phyloP scores from a whole-genome alignment of 2,797 vertebrate species.

The Danio aesculapii region DNA sequence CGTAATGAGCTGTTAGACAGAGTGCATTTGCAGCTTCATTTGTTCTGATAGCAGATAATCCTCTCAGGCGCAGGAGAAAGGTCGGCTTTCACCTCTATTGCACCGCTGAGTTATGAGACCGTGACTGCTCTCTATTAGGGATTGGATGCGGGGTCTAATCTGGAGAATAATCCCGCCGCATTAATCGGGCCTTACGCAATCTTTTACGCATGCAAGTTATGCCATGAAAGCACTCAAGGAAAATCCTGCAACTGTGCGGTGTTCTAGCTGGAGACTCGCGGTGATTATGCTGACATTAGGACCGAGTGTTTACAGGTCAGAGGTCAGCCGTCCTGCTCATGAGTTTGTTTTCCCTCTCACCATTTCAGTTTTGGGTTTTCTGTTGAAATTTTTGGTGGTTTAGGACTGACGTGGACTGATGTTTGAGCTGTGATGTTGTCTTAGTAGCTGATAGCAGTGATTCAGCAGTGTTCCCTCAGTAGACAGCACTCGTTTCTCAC shows the following conservation, averaged over 20 bases:
- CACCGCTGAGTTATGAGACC: conserved; percentile 38
- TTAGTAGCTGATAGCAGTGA: too few relatives aligned
- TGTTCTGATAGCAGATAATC: conserved; percentile 48
- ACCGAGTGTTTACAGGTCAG: too few relatives aligned
- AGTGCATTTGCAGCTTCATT: conserved; percentile 45
- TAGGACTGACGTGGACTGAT: too few relatives aligned
- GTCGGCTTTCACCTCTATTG: conserved; percentile 36
- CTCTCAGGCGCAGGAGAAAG: conserved; percentile 39
- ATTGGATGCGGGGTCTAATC: conserved; percentile 55
- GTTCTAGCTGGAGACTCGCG: background rate
- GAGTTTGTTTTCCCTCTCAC: too few relatives aligned
- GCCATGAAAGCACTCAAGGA: conserved; percentile 35
- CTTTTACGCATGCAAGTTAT: conserved; percentile 18
- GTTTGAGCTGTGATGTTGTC: too few relatives aligned
- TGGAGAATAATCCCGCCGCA: conserved; percentile 56
- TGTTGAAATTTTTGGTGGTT: too few relatives aligned
- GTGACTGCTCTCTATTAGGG: conserved; percentile 27
- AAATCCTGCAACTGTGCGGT: background rate
- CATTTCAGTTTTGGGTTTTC: too few relatives aligned
- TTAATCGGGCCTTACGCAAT: conserved; percentile 60
- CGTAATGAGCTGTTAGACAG: conserved; percentile 37
- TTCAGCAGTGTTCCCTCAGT: too few relatives aligned
- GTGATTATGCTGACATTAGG: too few relatives aligned
- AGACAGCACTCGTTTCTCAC: too few relatives aligned
- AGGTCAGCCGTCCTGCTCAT: too few relatives aligned